These are phyloP conservation scores for Zaprionus gabonicus DNA, from an alignment of 1,140 invertebrate species.

Conservation along the genomic window DNA sequence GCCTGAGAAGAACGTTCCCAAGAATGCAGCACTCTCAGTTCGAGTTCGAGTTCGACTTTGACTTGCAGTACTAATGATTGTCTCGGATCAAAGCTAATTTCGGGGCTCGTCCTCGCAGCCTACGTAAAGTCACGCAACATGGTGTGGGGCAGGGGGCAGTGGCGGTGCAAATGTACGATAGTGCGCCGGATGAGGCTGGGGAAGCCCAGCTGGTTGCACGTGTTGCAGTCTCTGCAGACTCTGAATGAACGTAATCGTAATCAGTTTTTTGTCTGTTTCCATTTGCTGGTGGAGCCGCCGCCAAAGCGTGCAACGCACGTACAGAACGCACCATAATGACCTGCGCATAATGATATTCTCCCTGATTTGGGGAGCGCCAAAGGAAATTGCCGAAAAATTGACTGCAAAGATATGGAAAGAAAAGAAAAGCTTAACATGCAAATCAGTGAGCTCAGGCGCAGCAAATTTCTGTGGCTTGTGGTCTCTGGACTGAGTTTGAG, in stretches of 20 bases:
- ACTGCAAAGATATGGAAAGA: constrained; percentile 19
- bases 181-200: neutral
- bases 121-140: constrained; percentile 72
- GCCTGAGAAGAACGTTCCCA: neutral
- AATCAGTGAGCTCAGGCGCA: constrained; percentile 44
- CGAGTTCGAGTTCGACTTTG: neutral
- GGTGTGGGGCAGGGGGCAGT: constrained; percentile 17
- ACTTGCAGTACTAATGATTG: constrained; percentile 70
- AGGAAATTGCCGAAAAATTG: constrained; percentile 59
- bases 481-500: neutral
- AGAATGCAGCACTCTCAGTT: constrained; percentile 31
- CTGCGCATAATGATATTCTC: constrained; percentile 33
- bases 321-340: constrained; percentile 43
- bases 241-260: constrained; percentile 41
- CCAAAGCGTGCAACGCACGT: constrained; percentile 74
- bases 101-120: constrained; percentile 32
- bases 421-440: constrained; percentile 50
- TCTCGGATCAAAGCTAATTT: constrained; percentile 72
- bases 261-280: constrained; percentile 26
- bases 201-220: constrained; percentile 29
- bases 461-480: constrained; percentile 5
- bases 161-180: neutral
- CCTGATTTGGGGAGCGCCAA: constrained; percentile 28
- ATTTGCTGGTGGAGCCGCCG: neutral
- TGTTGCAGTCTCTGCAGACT: neutral